Evolutionary conservation across 2,113 vertebrate genomes (phyloP).

Genomic region (Pseudorectes ferrugineus): DNA sequence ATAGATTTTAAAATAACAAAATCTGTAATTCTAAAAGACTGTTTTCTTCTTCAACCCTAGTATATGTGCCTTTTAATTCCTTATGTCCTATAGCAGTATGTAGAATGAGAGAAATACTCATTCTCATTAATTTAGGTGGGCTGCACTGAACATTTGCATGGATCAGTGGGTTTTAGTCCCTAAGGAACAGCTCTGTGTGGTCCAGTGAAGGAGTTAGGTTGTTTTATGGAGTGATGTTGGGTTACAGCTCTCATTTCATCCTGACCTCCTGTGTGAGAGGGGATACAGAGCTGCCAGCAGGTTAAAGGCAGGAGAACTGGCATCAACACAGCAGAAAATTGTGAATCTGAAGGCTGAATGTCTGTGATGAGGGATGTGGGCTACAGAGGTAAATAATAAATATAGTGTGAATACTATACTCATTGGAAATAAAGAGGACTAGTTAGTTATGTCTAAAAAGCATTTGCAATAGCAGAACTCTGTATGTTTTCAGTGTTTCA

Average conservation of each 20-base stretch:
- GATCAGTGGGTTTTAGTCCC: slow-evolving; percentile 41
- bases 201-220: slow-evolving; percentile 59
- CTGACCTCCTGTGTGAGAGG: slow-evolving; percentile 44
- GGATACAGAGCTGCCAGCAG: slow-evolving; percentile 44
- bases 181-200: slow-evolving; percentile 53
- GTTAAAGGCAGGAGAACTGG: slow-evolving; percentile 58
- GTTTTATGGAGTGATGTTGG: slow-evolving; percentile 61
- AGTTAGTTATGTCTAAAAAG: slow-evolving; percentile 29
- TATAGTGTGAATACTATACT: slow-evolving; percentile 43
- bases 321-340: slow-evolving; percentile 59
- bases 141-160: slow-evolving; percentile 5
- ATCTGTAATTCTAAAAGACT: not conserved
- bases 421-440: slow-evolving; percentile 41
- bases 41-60: not conserved
- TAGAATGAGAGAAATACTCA: not conserved
- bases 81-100: not conserved
- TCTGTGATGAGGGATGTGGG: slow-evolving; percentile 58
- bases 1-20: not conserved
- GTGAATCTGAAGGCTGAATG: slow-evolving; percentile 43
- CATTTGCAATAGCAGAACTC: not conserved
- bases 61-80: not conserved
- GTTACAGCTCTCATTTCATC: slow-evolving; percentile 56
- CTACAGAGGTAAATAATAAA: slow-evolving; percentile 61
- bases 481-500: slow-evolving; percentile 36
- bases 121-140: slow-evolving; percentile 30